Evolutionary conservation across 1,140 invertebrate genomes (phyloP), one percentile per base, ranked within the genome.

Genomic region (Tetranychus cinnabarinus): DNA sequence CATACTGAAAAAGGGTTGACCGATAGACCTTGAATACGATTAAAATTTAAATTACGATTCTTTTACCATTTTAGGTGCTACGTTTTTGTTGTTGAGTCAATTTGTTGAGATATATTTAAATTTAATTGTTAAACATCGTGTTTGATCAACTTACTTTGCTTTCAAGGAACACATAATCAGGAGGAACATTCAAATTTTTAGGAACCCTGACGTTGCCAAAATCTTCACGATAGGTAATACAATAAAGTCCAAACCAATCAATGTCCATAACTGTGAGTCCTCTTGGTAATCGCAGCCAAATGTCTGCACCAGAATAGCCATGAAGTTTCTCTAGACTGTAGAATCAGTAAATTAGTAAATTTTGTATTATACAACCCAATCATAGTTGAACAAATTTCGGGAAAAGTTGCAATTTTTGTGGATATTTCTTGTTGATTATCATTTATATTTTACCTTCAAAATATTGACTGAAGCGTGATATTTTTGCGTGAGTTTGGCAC

Each of bases 241-340:
- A 85, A 66, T 78, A 91, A 46, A 89, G 72, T 65, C 83, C 83
- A 7, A 88, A 75, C 87, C 88, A 92, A 69, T 87, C 81, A 37
- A 90, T 81, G 62, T 83, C 81, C 69, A 85, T 86, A 47, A 90
- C 80, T 0, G 85, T 86, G 65, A 81, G 75, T 45, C 86, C 85
- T 31, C 87, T 86, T 7, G 88, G 86, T 62, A 93, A 69, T 67
- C 82, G 77, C 58, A 93, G 71, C 0, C 75, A 78, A 55, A 93
- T 80, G 50, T 84, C 82, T 69, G 86, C 81, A 60, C 79, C 79
- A 34, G 77, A 74, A 69, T 91, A 91, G 4, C 71, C 69, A 13
- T 81, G 72, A 36, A 88, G 71, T 13, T 81, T 77, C 69, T 84
- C 80, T 60, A 87, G 71, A 69, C 84, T 87, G 65, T 36, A 42